phyloP scores from a whole-genome alignment of 2,113 vertebrate species.

The Rostratula benghalensis region DNA sequence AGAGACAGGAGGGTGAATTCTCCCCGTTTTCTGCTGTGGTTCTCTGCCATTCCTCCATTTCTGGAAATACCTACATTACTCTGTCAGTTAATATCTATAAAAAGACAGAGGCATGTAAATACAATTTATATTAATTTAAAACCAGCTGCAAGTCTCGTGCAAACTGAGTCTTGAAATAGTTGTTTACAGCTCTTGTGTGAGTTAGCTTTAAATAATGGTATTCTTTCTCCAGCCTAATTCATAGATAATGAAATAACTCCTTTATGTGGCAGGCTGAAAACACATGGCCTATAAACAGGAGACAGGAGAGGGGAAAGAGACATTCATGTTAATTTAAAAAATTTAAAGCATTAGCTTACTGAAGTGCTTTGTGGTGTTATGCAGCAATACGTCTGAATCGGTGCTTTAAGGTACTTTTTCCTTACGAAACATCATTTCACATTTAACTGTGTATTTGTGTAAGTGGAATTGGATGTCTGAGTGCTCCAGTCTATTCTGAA shows the following conservation, averaged over 20 bases:
- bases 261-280: neutral
- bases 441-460: neutral
- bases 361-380: neutral
- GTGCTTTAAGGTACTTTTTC: neutral
- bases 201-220: neutral
- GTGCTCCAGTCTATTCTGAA: neutral
- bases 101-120: neutral
- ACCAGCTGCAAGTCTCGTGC: neutral
- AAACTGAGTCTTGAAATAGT: neutral
- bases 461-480: neutral
- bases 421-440: neutral
- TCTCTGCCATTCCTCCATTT: neutral
- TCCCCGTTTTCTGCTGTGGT: neutral
- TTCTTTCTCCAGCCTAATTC: neutral
- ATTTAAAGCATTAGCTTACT: neutral
- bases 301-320: neutral
- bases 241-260: neutral
- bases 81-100: neutral
- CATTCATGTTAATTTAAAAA: neutral
- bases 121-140: neutral
- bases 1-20: rapidly evolving
- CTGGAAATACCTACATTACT: neutral
- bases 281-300: neutral
- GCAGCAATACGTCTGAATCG: neutral
- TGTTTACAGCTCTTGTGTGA: neutral